Base-by-base conservation (phyloP, 2,888 invertebrate species). In the Ethmia dodecea region DNA sequence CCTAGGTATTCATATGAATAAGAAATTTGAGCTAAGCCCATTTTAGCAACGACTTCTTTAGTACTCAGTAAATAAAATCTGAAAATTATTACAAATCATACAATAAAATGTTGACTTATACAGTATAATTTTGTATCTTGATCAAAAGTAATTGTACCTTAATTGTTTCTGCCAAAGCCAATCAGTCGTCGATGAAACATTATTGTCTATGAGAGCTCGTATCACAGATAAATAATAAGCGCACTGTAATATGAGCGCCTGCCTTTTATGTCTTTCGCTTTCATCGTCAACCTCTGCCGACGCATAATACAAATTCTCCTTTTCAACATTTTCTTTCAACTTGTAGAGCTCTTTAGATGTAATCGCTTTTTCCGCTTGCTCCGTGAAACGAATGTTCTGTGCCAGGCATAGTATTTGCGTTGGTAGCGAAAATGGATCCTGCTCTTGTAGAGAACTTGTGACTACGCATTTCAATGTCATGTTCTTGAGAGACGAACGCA, bases 1-100 rank as follows among this genome's bases (percentile, higher is more conserved):
- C 99, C 99, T 58, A 99, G 93, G 71, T 99, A 99, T 77, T 99
- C 99, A 67, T 96, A 99, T 0, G 98, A 96, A 75, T 99, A 99
- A 14, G 94, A 90, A 86, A 99, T 96, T 76, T 95, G 92, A 10
- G 98, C 95, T 65, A 96, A 93, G 3, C 95, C 98, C 94, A 99
- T 98, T 74, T 91, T 91, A 35, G 96, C 89, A 1, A 92, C 81
- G 9, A 94, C 91, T 37, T 89, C 88, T 31, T 90, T 89, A 24
- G 83, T 79, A 22, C 75, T 75, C 26, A 86, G 74, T 33, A 91
- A 65, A 70, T 95, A 95, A 73, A 92, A 95, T 62, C 94, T 92
- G 67, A 8, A 64, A 46, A 22, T 22, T 22, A 22, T 3, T 18
- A 22, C n/a, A n/a, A n/a, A n/a, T n/a, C n/a, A 22, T 9, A 20